Conservation (phyloP, 2,797 vertebrate genomes). For the Alectoris magna region DNA sequence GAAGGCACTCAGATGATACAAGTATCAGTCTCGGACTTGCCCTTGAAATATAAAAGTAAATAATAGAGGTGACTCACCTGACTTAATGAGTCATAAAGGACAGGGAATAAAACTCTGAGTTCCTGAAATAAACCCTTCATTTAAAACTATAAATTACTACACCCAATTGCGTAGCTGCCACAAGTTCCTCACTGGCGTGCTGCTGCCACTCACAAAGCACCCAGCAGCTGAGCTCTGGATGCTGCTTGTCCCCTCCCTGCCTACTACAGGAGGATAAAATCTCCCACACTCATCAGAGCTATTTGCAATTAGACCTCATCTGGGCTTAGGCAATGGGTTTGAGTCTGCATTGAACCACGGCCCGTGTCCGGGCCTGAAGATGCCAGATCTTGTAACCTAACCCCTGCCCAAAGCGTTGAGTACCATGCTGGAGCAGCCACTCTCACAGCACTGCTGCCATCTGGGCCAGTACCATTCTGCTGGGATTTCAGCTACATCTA, state of each 20-base stretch:
- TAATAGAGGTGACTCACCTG: constrained; percentile 36
- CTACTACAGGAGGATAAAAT: background rate
- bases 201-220: background rate
- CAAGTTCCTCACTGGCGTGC: accelerated
- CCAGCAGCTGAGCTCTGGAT: background rate
- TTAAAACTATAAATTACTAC: background rate
- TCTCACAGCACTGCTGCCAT: constrained; percentile 49
- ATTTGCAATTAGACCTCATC: background rate
- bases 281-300: constrained; percentile 21
- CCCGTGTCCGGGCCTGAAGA: constrained; percentile 5
- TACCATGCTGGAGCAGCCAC: background rate
- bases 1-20: constrained; percentile 24
- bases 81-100: constrained; percentile 48
- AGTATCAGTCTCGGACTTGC: constrained; percentile 24
- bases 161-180: accelerated
- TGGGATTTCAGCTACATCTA: constrained; percentile 42
- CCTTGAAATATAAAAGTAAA: constrained; percentile 45
- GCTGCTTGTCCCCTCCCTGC: background rate
- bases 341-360: background rate
- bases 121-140: background rate
- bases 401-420: constrained; percentile 36
- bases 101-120: constrained; percentile 15
- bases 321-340: background rate
- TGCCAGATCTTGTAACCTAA: background rate
- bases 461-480: background rate